phyloP scores from a whole-genome alignment of 2,113 vertebrate species.

The Actinemys pallida region DNA sequence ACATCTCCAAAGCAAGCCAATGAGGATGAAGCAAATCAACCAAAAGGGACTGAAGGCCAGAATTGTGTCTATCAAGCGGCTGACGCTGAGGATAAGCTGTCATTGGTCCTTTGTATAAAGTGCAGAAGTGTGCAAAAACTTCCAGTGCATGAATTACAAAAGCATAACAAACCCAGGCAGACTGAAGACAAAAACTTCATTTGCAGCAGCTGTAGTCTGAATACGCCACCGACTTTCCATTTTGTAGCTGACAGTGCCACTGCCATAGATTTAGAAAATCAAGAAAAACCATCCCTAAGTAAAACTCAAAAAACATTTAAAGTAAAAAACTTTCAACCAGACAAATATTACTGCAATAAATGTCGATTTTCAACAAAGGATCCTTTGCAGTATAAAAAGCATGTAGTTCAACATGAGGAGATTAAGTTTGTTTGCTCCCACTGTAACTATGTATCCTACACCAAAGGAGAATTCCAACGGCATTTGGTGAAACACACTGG shows the following conservation, averaged over 20 bases:
- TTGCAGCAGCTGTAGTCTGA: slow-evolving; percentile 74
- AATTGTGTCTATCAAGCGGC: slow-evolving; percentile 64
- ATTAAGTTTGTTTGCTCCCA: slow-evolving; percentile 87
- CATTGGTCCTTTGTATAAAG: slow-evolving; percentile 67
- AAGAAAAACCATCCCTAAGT: not conserved
- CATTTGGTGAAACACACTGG: slow-evolving; percentile 91
- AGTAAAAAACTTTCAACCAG: slow-evolving; percentile 77
- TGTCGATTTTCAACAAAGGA: slow-evolving; percentile 89
- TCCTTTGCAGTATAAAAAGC: slow-evolving; percentile 82
- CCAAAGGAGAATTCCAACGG: slow-evolving; percentile 88
- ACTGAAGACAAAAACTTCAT: slow-evolving; percentile 65
- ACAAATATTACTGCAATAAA: slow-evolving; percentile 86
- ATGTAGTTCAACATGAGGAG: slow-evolving; percentile 84
- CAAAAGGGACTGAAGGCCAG: slow-evolving; percentile 47
- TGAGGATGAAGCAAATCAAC: slow-evolving; percentile 52
- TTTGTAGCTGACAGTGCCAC: slow-evolving; percentile 56
- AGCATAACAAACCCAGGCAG: slow-evolving; percentile 43
- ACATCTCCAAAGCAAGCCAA: slow-evolving; percentile 73
- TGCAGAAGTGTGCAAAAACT: slow-evolving; percentile 73
- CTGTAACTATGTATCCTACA: slow-evolving; percentile 88
- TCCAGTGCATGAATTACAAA: slow-evolving; percentile 61
- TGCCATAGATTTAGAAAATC: slow-evolving; percentile 50
- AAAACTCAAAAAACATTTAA: slow-evolving; percentile 68
- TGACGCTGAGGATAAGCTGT: slow-evolving; percentile 71
- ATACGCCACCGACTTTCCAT: slow-evolving; percentile 36